Conservation (phyloP, 2,113 vertebrate species). For the Pantherophis guttatus region DNA sequence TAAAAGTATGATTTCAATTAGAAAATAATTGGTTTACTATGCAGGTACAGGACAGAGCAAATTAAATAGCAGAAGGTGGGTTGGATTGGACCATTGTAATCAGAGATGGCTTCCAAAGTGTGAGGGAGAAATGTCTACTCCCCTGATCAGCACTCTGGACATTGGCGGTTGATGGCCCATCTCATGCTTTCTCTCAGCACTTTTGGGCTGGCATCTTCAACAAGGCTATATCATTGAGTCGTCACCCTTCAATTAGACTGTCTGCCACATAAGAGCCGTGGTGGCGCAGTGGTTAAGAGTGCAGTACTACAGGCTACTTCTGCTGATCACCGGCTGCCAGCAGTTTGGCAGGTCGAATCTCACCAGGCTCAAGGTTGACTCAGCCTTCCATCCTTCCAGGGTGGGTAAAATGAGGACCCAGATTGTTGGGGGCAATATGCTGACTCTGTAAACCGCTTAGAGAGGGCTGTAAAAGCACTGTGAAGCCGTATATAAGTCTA, state of each 20-base stretch:
- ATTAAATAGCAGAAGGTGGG: neutral
- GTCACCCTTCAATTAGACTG: neutral
- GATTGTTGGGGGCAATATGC: no score
- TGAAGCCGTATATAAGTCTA: no score
- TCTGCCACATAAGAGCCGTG: neutral
- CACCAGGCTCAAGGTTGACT: no score
- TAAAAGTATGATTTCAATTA: neutral
- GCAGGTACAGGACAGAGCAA: neutral
- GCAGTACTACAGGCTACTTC: no score
- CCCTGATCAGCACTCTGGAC: neutral
- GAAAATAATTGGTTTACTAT: neutral
- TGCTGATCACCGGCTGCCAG: no score
- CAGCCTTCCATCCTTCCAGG: no score
- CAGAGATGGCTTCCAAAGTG: neutral
- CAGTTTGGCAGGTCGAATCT: no score
- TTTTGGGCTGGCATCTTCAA: neutral
- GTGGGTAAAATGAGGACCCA: no score
- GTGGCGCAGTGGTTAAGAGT: no score
- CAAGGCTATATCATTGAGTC: neutral
- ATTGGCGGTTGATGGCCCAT: neutral
- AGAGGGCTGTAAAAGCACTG: no score
- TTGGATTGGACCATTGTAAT: neutral
- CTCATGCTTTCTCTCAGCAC: neutral
- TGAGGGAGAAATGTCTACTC: no score
- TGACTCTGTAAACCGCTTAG: no score